These are phyloP conservation scores for Nilaparvata lugens DNA, from an alignment of 1,140 invertebrate genomes.

Conservation along the genomic window DNA sequence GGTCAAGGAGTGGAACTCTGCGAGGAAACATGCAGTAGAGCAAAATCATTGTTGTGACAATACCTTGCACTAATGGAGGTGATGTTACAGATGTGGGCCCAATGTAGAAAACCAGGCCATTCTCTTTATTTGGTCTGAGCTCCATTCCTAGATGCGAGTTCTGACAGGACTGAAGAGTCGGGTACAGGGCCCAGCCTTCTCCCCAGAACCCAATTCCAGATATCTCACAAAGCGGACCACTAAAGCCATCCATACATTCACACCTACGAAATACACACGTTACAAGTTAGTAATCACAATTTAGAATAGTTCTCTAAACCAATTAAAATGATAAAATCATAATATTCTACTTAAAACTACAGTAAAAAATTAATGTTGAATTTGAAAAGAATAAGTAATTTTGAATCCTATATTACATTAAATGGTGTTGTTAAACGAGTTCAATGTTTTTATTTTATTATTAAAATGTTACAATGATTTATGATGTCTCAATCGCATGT, in stretches of 20 bases:
- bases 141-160: conserved; percentile 70
- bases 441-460: too few species aligned
- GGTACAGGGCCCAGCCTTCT: conserved; percentile 82
- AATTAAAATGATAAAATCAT: too few species aligned
- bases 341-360: too few species aligned
- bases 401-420: too few species aligned
- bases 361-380: too few species aligned
- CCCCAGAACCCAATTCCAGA: conserved; percentile 78
- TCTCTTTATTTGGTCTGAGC: conserved; percentile 57
- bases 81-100: conserved; percentile 61
- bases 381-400: too few species aligned
- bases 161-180: conserved; percentile 64
- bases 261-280: conserved; percentile 38
- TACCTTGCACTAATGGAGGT: conserved; percentile 48
- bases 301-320: not conserved
- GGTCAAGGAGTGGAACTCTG: too few species aligned
- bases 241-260: conserved; percentile 54
- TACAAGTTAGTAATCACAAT: not conserved
- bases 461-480: too few species aligned
- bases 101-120: conserved; percentile 83
- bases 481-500: too few species aligned
- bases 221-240: conserved; percentile 84
- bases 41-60: too few species aligned
- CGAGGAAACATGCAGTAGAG: too few species aligned
- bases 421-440: too few species aligned